Evolutionary conservation across 2,797 vertebrate genomes (phyloP), one percentile per base, ranked within the genome.

Genomic region (Gambusia yucatana): DNA sequence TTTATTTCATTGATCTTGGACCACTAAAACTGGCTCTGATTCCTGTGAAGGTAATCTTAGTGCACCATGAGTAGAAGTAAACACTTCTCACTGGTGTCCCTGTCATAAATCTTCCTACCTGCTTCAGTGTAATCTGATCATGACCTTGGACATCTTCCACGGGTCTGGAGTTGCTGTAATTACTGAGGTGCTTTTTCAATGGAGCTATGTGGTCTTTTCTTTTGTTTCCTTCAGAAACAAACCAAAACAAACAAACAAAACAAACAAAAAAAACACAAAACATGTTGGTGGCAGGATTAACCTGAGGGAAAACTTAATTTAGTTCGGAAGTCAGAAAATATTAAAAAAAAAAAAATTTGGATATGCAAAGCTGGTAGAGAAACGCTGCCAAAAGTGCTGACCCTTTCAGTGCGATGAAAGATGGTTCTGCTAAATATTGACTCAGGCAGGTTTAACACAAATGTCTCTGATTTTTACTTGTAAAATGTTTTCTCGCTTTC

Each of bases 31-130:
- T 41, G 4, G 28, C 10, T 44, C 36, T 28, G 52, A 33, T 70
- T 72, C 36, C 76, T 14, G 41, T 36, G 22, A 70, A 78, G 57
- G 48, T 83, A 87, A 74, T 78, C 48, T 72, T 72, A 78, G 14
- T 36, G 22, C n/a, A 52, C 73, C 28, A 33, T 71, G 43, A 33
- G 6, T 25, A 20, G 70, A 70, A 78, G 65, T 71, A 41, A 36
- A 57, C 55, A 74, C 57, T 71, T 69, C 65, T 43, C 22, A 69
- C 20, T 25, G 30, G 65, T 44, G 65, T 43, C 39, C 20, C 10
- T 13, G 39, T 43, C 39, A 69, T 4, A 65, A 36, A 65, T 20
- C 36, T 61, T 10, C n/a, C 78, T 47, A 50, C 55, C n/a, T 71
- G 0, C 55, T 57, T 61, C 72, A 73, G 67, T 48, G 48, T 81